These are phyloP conservation scores for Drosophila kohkoa DNA, from an alignment of 1,140 invertebrate genomes.

Conservation along the genomic window DNA sequence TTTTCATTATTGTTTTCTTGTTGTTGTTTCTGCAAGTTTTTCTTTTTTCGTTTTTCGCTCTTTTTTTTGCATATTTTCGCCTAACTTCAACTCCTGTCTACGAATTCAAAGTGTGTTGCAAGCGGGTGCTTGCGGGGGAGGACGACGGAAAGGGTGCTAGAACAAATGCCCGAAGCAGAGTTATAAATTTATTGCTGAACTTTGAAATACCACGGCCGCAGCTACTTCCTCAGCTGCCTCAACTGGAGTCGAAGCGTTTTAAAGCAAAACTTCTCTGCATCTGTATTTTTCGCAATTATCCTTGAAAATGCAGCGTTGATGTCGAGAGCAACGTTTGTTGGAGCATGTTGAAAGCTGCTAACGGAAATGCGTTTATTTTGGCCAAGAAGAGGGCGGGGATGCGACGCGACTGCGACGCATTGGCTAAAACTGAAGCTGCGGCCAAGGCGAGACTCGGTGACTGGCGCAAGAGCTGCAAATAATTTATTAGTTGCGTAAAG, in stretches of 20 bases:
- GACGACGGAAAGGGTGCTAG: constrained; percentile 27
- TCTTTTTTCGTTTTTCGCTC: not conserved
- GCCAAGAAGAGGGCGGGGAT: not conserved
- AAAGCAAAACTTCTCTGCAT: constrained; percentile 60
- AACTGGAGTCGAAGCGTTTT: constrained; percentile 25
- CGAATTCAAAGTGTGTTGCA: not conserved
- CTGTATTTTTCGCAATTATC: constrained; percentile 78
- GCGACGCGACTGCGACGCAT: not conserved
- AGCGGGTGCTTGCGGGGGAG: not conserved
- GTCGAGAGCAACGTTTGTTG: constrained; percentile 30
- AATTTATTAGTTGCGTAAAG: constrained; percentile 80
- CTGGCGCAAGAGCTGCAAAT: constrained; percentile 57
- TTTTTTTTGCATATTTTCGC: constrained; percentile 62
- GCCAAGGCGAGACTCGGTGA: constrained; percentile 32
- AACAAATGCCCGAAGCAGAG: constrained; percentile 63
- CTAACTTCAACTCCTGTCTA: constrained; percentile 25
- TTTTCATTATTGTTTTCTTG: constrained; percentile 61
- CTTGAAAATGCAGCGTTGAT: constrained; percentile 67
- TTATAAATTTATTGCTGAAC: constrained; percentile 81
- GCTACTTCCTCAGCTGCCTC: constrained; percentile 25
- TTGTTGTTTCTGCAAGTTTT: constrained; percentile 18
- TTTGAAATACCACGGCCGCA: constrained; percentile 76
- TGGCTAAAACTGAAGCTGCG: constrained; percentile 6
- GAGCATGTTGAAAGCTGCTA: constrained; percentile 63
- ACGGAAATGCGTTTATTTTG: constrained; percentile 65